phyloP scores from a whole-genome alignment of 2,888 invertebrate species.

The Tupiocoris notatus region DNA sequence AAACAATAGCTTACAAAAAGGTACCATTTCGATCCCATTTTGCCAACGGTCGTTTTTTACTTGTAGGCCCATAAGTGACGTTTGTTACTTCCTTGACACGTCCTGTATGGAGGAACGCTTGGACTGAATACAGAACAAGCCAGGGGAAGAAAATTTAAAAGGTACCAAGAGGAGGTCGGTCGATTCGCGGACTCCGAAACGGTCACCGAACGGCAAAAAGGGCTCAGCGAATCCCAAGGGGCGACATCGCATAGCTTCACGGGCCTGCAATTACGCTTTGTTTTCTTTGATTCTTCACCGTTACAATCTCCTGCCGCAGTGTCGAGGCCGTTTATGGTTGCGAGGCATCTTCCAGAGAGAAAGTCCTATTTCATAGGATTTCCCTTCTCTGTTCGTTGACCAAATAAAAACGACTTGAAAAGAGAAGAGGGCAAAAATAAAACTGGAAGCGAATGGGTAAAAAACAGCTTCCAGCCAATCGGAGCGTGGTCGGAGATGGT shows the following conservation, averaged over 20 bases:
- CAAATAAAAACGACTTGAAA: conserved; percentile 22
- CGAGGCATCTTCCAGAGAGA: conserved; percentile 31
- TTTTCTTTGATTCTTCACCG: conserved; percentile 30
- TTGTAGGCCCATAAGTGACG: neutral
- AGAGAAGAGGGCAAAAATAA: neutral
- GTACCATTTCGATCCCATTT: too few relatives aligned
- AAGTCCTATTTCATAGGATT: conserved; percentile 34
- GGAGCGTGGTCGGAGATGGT: conserved; percentile 10
- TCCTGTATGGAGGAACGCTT: neutral
- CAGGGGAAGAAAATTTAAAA: neutral
- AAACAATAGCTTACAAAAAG: too few relatives aligned
- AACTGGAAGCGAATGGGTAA: neutral
- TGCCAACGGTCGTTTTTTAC: too few relatives aligned
- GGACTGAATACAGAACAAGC: neutral
- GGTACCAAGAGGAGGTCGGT: neutral
- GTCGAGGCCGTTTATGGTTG: conserved; percentile 10
- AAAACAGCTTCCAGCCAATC: conserved; percentile 19
- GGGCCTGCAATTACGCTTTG: conserved; percentile 36
- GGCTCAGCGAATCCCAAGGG: too few relatives aligned
- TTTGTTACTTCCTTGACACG: neutral
- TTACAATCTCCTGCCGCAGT: conserved; percentile 3
- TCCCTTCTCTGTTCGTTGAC: conserved; percentile 26
- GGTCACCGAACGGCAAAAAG: neutral
- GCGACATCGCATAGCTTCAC: conserved; percentile 33
- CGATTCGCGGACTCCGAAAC: neutral